Evolutionary conservation across 2,113 vertebrate genomes (phyloP), one percentile per base, ranked within the genome.

Genomic region (Delphinus delphis): DNA sequence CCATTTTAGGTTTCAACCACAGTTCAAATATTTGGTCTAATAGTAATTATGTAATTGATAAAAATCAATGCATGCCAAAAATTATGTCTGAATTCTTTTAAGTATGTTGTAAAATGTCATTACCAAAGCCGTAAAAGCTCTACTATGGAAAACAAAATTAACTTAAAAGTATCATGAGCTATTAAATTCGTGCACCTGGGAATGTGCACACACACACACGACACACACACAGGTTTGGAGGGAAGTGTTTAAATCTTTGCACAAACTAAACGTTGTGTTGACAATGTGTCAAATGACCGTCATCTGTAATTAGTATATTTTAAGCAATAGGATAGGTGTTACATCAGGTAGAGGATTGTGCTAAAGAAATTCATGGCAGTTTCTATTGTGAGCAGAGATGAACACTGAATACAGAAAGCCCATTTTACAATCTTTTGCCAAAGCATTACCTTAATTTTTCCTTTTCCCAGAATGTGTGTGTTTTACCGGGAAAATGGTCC

Each of bases 41-140:
- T 97, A 83, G 11, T 18, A 92, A 97, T 88, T 82, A 95, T 12
- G 28, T 81, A 84, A 67, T 36, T 84, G 11, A 91, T 79, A 97
- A 93, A 87, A 44, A 58, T 87, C 44, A 77, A 94, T 47, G 25
- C 14, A 47, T 88, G 23, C 36, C 18, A 94, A 73, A 89, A 87
- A 25, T 63, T 73, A 12, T 67, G 73, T 81, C 79, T 86, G 44
- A 38, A 81, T 94, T 95, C 47, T n/a, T 50, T 60, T 20, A 92
- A 92, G 4, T 73, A 23, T 93, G 36, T 36, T 63, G 6, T 89
- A 92, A 71, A 93, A 65, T 76, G 82, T 82, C 73, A 84, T 90
- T 79, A 23, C 41, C 0, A 80, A 68, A 84, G 50, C 63, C 58
- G 86, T 47, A 82, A 33, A 58, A 77, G 58, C 5, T 81, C 21